Evolutionary conservation across 2,113 vertebrate species (phyloP).

Genomic region (Forbesichthys papilliferus): DNA sequence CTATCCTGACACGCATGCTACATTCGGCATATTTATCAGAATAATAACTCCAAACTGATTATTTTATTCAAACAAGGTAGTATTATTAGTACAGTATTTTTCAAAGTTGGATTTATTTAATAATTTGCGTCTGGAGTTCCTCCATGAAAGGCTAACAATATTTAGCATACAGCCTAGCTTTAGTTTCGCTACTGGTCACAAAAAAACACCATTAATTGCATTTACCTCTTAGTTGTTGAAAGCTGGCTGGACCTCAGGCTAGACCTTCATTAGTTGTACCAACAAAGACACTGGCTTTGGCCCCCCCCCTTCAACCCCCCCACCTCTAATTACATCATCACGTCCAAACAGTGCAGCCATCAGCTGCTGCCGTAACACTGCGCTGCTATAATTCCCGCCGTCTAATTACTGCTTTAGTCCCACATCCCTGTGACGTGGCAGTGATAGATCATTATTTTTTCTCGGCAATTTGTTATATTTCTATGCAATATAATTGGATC

Average conservation of each 20-base stretch:
- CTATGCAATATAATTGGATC: slow-evolving; percentile 99
- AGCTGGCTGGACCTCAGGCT: slow-evolving; percentile 39
- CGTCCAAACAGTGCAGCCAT: slow-evolving; percentile 84
- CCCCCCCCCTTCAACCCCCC: slow-evolving; percentile 69
- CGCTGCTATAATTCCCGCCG: slow-evolving; percentile 87
- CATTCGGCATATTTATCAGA: neutral
- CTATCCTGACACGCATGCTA: slow-evolving; percentile 46
- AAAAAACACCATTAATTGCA: slow-evolving; percentile 36
- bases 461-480: slow-evolving; percentile 99
- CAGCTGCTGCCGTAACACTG: slow-evolving; percentile 78
- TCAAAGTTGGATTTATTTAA: neutral
- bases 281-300: slow-evolving; percentile 80
- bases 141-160: slow-evolving; percentile 33
- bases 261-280: slow-evolving; percentile 81
- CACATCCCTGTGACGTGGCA: slow-evolving; percentile 91
- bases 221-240: slow-evolving; percentile 36
- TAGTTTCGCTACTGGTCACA: slow-evolving; percentile 5
- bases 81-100: too few species aligned
- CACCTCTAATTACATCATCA: slow-evolving; percentile 94
- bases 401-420: slow-evolving; percentile 99
- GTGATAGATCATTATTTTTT: slow-evolving; percentile 99
- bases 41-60: too few species aligned
- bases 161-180: slow-evolving; percentile 3
- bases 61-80: too few species aligned
- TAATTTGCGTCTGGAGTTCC: slow-evolving; percentile 19